Base-by-base conservation (phyloP, 1,140 invertebrate genomes). In the Trinorchestia longiramus region DNA sequence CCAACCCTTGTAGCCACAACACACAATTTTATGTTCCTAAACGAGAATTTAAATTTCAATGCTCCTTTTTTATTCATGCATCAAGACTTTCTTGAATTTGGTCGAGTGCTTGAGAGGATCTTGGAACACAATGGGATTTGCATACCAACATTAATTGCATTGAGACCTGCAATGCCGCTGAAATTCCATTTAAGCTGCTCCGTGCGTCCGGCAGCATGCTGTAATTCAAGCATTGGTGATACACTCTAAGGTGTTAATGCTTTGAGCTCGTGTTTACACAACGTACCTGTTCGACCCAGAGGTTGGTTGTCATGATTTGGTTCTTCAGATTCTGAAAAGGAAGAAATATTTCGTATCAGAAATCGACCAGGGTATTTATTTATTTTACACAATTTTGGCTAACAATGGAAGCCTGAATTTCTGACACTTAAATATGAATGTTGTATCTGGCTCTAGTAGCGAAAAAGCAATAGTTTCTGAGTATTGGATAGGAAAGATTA, bases 241-340 rank as follows among this genome's bases (percentile, higher is more conserved):
- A 36, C 28, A 19, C 15, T 23, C 28, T 77, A 36, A 77, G 3
- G 62, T 77, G 62, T 77, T 77, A 77, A 77, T 77, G 28, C 28
- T 36, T 36, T 36, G 3, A 23, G 36, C 62, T 23, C 3, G 28
- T 36, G 36, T 77, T 36, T 36, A 77, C 62, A 23, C 15, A 3
- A 91, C 87, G 19, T 42, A 96, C 87, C 62, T 96, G 87, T 44
- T 87, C 87, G 17, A 96, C 87, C 62, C 87, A 96, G 36, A 96
- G 47, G 90, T 96, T 87, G 87, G 87, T 96, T 43, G 95, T 95
- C 95, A 95, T 95, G 47, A 95, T 95, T 40, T 95, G 95, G 90
- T 95, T 95, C 90, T 95, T 95, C 77, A 95, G 43, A 53, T 95
- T 95, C 95, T 95, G 95, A 43, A 95, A 95, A 87, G 87, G 40